Evolutionary conservation across 64 coral and sea anemone genomes (phyloP), one percentile per base, ranked within the genome.

Genomic region (Trachythela sp.): DNA sequence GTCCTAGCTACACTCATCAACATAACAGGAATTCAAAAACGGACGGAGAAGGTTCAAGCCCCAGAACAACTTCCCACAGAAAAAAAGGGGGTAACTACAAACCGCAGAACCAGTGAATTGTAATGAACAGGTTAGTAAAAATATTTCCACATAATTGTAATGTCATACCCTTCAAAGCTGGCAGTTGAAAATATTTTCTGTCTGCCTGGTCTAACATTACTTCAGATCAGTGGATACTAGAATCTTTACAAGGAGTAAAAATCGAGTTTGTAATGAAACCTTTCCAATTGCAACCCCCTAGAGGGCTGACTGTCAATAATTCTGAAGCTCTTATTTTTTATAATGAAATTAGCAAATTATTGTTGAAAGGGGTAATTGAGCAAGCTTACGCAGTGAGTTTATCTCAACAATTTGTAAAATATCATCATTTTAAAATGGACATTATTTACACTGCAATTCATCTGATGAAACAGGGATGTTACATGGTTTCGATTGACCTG

Each of bases 111-210:
- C 49, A 52, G 2, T 52, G 49, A 52, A 52, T 2, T 20, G 13
- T 52, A 8, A 52, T 20, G 13, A 52, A 8, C 52, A 87, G 85
- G 85, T 87, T 50, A 87, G 85, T 87, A 37, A 22, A 2, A 64
- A 1, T 64, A 36, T 59, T 34, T 39, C 39, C 36, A 2, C 31
- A 67, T 29, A 50, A 36, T 30, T 20, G n/a, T 49, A 36, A 30
- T 13, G 33, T 37, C 54, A 59, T 31, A 17, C 85, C 50, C 35
- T 87, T 60, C n/a, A n/a, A 64, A 51, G 87, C 87, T 20, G 60
- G 87, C 30, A 70, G 60, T 37, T 22, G 70, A n/a, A 43, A 40
- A 29, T 48, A 48, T 88, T 88, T 40, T 88, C 8, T 72, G 36
- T 14, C 51, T 39, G 11, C 30, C 20, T 88, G 86, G 86, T 32